Percentiles rank a stretch among this genome's conserved stretches.
phyloP scores from a whole-genome alignment of 2,888 invertebrate species.

The Pyralis farinalis region DNA sequence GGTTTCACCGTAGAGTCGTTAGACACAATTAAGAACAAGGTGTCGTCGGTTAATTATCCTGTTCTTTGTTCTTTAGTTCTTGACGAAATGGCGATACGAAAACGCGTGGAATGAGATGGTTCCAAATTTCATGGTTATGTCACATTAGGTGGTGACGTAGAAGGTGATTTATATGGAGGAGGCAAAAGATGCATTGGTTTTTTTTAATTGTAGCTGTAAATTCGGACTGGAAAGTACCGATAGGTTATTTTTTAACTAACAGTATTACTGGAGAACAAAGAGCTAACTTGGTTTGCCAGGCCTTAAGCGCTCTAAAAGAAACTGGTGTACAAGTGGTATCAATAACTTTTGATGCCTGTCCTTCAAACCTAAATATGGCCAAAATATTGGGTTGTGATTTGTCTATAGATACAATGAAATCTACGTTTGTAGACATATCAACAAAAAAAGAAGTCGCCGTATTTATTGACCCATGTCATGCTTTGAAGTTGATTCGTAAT shows the following conservation, averaged over 20 bases:
- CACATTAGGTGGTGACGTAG: neutral
- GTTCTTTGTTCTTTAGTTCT: slow-evolving; percentile 1
- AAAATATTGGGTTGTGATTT: neutral
- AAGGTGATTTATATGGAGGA: neutral
- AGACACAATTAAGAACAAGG: no score
- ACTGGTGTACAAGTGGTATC: neutral
- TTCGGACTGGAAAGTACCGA: neutral
- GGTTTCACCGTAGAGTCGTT: neutral
- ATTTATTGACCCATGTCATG: neutral
- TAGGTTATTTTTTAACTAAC: neutral
- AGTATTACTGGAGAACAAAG: neutral
- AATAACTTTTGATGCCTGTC: neutral
- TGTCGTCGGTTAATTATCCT: neutral
- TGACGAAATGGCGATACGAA: slow-evolving; percentile 1
- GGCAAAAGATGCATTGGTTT: neutral
- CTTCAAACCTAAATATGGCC: neutral
- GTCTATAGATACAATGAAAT: neutral
- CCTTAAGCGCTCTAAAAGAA: neutral
- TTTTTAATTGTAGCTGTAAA: neutral
- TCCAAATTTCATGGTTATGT: neutral
- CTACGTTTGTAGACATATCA: neutral
- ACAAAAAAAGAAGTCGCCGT: neutral
- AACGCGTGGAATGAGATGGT: neutral
- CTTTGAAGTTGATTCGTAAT: neutral
- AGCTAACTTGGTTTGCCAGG: no score